Evolutionary conservation across 2,888 invertebrate genomes (phyloP).

Genomic region (Glaucopsyche alexis): DNA sequence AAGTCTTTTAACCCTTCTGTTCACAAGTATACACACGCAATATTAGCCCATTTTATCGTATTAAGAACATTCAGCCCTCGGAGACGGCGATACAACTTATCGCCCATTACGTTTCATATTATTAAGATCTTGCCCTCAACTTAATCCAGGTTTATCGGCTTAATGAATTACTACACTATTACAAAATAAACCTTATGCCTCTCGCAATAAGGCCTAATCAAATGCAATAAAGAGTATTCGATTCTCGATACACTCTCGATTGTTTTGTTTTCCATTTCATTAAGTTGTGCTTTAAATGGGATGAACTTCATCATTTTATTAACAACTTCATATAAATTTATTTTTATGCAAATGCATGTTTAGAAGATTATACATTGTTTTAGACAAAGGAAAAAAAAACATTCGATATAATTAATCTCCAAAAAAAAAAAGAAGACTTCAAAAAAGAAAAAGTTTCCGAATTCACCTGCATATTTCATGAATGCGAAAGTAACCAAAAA

Average conservation of each 20-base stretch:
- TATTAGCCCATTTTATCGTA: slow-evolving; percentile 29
- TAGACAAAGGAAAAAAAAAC: too few relatives aligned
- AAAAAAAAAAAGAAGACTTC: not conserved
- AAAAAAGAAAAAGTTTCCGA: slow-evolving; percentile 8
- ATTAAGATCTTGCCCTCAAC: slow-evolving; percentile 31
- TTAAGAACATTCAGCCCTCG: slow-evolving; percentile 31
- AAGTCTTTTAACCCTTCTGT: not conserved
- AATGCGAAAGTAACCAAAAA: slow-evolving; percentile 20
- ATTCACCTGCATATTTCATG: slow-evolving; percentile 18
- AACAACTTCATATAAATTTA: not conserved
- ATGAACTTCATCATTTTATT: not conserved
- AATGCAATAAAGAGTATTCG: not conserved
- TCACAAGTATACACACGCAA: slow-evolving; percentile 26
- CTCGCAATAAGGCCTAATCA: not conserved
- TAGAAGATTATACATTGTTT: too few relatives aligned
- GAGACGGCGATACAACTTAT: slow-evolving; percentile 30
- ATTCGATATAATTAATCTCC: too few relatives aligned
- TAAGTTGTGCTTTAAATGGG: not conserved
- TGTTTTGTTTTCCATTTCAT: not conserved
- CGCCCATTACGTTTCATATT: slow-evolving; percentile 32
- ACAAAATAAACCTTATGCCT: not conserved
- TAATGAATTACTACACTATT: not conserved
- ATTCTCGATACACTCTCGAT: not conserved
- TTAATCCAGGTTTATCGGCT: slow-evolving; percentile 23
- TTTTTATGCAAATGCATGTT: too few relatives aligned